Conservation (phyloP, 2,113 vertebrate genomes). For the Dolichotis patagonum region DNA sequence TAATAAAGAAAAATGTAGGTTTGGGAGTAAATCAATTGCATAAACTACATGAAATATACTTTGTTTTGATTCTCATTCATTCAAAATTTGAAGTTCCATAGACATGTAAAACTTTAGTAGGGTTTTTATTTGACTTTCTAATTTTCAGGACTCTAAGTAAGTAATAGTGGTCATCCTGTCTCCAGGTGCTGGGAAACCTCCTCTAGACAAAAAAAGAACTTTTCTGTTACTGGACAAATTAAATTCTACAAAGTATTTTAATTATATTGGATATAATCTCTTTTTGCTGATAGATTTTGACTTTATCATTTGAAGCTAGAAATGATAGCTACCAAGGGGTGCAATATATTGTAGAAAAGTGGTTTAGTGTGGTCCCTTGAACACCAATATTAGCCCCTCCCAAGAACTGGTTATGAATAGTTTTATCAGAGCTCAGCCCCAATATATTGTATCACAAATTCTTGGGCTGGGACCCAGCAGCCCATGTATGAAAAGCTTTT, state of each 20-base stretch:
- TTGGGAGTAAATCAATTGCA: background rate
- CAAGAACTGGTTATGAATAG: background rate
- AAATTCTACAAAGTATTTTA: background rate
- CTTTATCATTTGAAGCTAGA: background rate
- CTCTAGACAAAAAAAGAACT: background rate
- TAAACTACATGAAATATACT: background rate
- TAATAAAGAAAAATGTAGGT: slow-evolving; percentile 47
- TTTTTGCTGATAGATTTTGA: background rate
- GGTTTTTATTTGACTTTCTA: background rate
- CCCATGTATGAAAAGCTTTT: background rate
- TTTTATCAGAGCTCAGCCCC: background rate
- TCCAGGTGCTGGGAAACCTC: background rate
- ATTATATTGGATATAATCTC: background rate
- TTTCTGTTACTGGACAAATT: slow-evolving; percentile 13
- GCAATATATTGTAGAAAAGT: background rate
- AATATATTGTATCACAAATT: background rate
- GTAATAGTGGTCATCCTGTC: background rate
- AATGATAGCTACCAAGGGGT: background rate
- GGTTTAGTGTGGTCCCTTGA: background rate
- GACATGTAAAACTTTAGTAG: background rate
- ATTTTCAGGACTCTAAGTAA: background rate
- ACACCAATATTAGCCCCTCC: background rate
- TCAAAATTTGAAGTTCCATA: background rate
- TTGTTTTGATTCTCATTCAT: background rate
- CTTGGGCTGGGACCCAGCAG: background rate